phyloP scores from a whole-genome alignment of 1,140 invertebrate genomes.

The Caenorhabditis inopinata region DNA sequence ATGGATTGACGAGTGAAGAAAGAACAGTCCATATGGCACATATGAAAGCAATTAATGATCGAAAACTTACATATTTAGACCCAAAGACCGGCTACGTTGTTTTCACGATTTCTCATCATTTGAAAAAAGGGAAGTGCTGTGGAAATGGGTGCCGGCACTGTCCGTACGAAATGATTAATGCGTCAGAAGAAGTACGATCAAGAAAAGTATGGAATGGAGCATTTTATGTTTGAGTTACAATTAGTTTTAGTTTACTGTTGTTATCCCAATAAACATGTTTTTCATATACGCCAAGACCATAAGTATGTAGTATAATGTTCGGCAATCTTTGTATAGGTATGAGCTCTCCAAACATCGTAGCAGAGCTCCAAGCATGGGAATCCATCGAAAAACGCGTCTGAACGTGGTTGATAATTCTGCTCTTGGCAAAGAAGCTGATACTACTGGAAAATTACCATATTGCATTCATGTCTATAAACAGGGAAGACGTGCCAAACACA shows the following conservation, averaged over 20 bases:
- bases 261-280: neutral
- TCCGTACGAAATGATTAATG: constrained; percentile 60
- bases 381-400: constrained; percentile 69
- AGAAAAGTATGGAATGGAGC: constrained; percentile 52
- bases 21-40: constrained; percentile 56
- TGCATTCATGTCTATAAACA: constrained; percentile 70
- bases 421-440: constrained; percentile 85
- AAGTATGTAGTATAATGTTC: constrained; percentile 18
- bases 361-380: constrained; percentile 62
- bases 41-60: constrained; percentile 51
- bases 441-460: constrained; percentile 82
- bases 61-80: constrained; percentile 53
- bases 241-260: neutral
- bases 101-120: constrained; percentile 58
- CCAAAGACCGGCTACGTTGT: constrained; percentile 47
- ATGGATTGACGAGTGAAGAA: constrained; percentile 54
- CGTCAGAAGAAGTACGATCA: constrained; percentile 49
- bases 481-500: constrained; percentile 55
- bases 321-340: constrained; percentile 52
- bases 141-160: constrained; percentile 64
- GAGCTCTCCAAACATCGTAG: constrained; percentile 59
- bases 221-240: constrained; percentile 53
- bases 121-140: constrained; percentile 60
- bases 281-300: neutral
- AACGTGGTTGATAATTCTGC: constrained; percentile 84